These are phyloP conservation scores for Coptotermes formosanus DNA, from an alignment of 1,140 invertebrate genomes.

Conservation along the genomic window DNA sequence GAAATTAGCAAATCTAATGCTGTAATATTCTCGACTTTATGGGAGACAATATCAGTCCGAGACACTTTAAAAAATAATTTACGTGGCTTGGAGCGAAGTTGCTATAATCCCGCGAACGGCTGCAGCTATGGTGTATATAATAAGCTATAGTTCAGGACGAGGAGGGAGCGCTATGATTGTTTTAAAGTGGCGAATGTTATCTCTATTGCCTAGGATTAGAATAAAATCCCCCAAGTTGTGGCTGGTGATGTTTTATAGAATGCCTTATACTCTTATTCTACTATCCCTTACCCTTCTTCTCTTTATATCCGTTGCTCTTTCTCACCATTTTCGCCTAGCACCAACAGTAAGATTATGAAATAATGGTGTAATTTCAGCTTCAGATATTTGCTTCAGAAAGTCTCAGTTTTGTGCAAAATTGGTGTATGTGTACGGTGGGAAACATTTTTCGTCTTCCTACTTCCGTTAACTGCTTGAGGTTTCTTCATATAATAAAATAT, in stretches of 20 bases:
- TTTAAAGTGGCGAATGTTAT: slow-evolving; percentile 33
- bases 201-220: slow-evolving; percentile 33
- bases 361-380: slow-evolving; percentile 16
- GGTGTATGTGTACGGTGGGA: neutral
- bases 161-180: slow-evolving; percentile 29
- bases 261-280: neutral
- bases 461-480: too few relatives aligned
- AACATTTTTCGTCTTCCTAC: too few relatives aligned
- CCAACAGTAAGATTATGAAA: slow-evolving; percentile 17
- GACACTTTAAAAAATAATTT: slow-evolving; percentile 32
- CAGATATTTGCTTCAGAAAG: slow-evolving; percentile 4
- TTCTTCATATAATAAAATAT: too few relatives aligned
- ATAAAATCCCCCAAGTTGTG: slow-evolving; percentile 32
- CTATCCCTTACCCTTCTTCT: neutral
- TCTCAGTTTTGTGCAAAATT: neutral
- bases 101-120: slow-evolving; percentile 32
- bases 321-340: neutral
- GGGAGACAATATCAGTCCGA: slow-evolving; percentile 28
- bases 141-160: neutral
- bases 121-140: slow-evolving; percentile 17
- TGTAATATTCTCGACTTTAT: slow-evolving; percentile 32
- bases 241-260: slow-evolving; percentile 13
- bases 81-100: slow-evolving; percentile 27
- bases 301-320: neutral
- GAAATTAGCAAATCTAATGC: slow-evolving; percentile 32